Base-by-base conservation (phyloP, 2,113 vertebrate species). In the Petrocephalus zakoni region DNA sequence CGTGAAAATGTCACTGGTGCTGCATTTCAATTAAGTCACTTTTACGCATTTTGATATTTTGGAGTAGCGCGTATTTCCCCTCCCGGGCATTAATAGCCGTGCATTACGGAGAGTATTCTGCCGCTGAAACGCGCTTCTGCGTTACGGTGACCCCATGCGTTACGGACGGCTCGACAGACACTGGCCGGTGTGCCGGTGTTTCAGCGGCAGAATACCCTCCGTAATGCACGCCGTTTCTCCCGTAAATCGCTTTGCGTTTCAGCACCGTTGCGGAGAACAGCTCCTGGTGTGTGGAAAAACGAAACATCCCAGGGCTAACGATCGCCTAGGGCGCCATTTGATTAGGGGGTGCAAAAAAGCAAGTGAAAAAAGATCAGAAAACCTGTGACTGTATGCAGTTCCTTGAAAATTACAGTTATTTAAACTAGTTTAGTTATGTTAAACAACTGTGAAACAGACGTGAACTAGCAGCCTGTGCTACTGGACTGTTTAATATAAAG, bases 181-280 rank as follows among this genome's bases (percentile, higher is more conserved):
- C n/a, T n/a, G n/a, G n/a, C n/a, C n/a, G n/a, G n/a, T n/a, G n/a
- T n/a, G n/a, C n/a, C n/a, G n/a, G n/a, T n/a, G n/a, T n/a, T n/a
- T n/a, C n/a, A n/a, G n/a, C n/a, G n/a, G n/a, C 58, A 25, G n/a
- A 9, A 64, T 64, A 22, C n/a, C n/a, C 61, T n/a, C 61, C 13
- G 61, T 29, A 29, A 13, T 29, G 25, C 61, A 1, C 11, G 61
- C n/a, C 61, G 9, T 29, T 68, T 68, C 25, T n/a, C 61, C 9
- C 29, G 29, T 55, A 34, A 29, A 68, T 68, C 25, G 11, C 61
- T 68, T 13, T 11, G 52, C 37, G 78, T 42, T 85, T 81, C 55
- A 85, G 51, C 46, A 37, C 78, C 47, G 42, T 88, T 55, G 42
- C 85, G 58, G 21, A 64, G 52, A 90, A 90, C 87, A 93, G 89